Evolutionary conservation across 2,888 invertebrate species (phyloP).

Genomic region (Drosophila seclusa): DNA sequence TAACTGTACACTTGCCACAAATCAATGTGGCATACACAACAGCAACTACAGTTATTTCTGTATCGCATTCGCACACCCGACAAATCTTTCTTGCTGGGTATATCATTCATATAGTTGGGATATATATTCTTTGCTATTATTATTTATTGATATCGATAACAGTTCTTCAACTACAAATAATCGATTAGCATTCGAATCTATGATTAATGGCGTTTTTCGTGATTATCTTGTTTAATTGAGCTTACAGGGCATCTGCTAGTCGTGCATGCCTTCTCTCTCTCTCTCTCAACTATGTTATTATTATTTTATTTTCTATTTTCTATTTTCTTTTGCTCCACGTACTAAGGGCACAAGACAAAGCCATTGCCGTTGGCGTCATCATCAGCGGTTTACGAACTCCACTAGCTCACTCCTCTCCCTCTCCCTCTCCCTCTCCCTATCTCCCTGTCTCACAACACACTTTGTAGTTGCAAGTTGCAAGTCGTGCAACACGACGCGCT

Average conservation of each 20-base stretch:
- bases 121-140: constrained; percentile 21
- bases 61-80: constrained; percentile 26
- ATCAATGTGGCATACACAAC: constrained; percentile 26
- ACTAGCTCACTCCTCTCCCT: background rate
- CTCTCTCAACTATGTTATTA: background rate
- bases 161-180: background rate
- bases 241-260: background rate
- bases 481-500: constrained; percentile 18
- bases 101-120: background rate
- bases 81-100: background rate
- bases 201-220: background rate
- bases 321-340: constrained; percentile 15
- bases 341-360: constrained; percentile 52
- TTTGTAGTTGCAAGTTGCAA: constrained; percentile 40
- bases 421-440: background rate
- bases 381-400: constrained; percentile 11
- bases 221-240: background rate
- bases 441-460: background rate
- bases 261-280: background rate
- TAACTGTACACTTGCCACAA: constrained; percentile 35
- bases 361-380: constrained; percentile 52
- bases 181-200: background rate
- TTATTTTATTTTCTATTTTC: constrained; percentile 18
- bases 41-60: background rate
- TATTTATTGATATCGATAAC: background rate